Evolutionary conservation across 2,113 vertebrate genomes (phyloP), one percentile per base, ranked within the genome.

Genomic region (Varanus salvator): DNA sequence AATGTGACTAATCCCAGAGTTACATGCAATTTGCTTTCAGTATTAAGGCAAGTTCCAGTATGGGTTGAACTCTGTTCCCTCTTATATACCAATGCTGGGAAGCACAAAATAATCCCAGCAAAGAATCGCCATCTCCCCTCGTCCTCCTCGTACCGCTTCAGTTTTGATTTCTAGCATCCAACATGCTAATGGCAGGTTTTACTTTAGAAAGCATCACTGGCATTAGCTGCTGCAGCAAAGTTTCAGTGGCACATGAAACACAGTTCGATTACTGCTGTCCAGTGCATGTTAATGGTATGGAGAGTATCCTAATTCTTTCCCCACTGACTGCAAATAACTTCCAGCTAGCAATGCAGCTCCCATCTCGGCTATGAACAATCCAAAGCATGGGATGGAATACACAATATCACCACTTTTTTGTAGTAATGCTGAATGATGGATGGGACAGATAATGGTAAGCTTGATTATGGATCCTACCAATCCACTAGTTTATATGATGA

Each of bases 1-100:
- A 93, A 25, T 74, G 54, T 6, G 84, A 57, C 85, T 91, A 84
- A 89, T 95, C 91, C 87, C 82, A 72, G 88, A 88, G 60, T 25
- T 92, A 88, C 80, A 89, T 75, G 90, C 85, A 90, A 12, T 86
- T 87, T 89, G 52, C 84, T 77, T 57, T 89, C 90, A 82, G 91
- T 91, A 94, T 48, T 90, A 87, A 92, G 90, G 90, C 23, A 71
- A 87, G 44, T 89, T 87, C 89, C 69, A 69, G 5, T 82, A 82
- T 50, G 54, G 54, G 77, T 90, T 89, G 88, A 89, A 76, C 92
- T 92, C 82, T 88, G 86, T 69, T 84, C 91, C 68, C 8, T 23
- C 14, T 17, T 76, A 15, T 25, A 38, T 23, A n/a, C 57, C 64
- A 69, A 3, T 92, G 90, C 92, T 90, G 85, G 34, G 88, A 71